Evolutionary conservation across 1,140 invertebrate genomes (phyloP).

Genomic region (Amphibalanus amphitrite): DNA sequence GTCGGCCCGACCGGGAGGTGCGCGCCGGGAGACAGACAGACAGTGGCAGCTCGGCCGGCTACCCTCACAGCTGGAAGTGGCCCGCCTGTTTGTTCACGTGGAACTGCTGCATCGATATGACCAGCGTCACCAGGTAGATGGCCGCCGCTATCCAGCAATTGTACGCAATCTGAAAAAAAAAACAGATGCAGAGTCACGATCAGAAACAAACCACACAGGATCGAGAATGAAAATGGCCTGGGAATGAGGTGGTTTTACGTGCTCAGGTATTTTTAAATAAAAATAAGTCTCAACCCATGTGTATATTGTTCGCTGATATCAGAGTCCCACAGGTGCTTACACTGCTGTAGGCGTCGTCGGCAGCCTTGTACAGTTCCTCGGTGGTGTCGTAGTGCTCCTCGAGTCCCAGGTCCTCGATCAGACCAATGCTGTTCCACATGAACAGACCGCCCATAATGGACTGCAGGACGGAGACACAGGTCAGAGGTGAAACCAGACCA

Average conservation of each 20-base stretch:
- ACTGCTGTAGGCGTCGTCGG: not conserved
- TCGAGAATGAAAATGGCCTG: no score
- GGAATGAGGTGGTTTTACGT: not conserved
- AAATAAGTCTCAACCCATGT: not conserved
- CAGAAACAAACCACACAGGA: no score
- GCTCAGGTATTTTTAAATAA: not conserved
- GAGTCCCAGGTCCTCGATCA: not conserved
- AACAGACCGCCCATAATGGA: not conserved
- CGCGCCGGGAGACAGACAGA: no score
- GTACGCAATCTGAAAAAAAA: not conserved
- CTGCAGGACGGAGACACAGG: not conserved
- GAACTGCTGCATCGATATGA: not conserved
- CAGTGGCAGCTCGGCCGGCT: no score
- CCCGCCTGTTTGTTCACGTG: not conserved
- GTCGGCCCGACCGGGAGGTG: no score
- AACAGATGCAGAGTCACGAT: not conserved
- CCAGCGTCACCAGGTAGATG: not conserved
- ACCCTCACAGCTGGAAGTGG: not conserved
- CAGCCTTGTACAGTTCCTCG: not conserved
- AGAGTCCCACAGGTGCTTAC: not conserved
- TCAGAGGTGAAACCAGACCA: not conserved
- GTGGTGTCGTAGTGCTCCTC: not conserved
- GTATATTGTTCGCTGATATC: not conserved
- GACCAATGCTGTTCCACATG: not conserved
- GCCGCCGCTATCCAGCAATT: slow-evolving; percentile 2